Conservation (phyloP, 2,797 vertebrate species). For the Sebastes itinus region DNA sequence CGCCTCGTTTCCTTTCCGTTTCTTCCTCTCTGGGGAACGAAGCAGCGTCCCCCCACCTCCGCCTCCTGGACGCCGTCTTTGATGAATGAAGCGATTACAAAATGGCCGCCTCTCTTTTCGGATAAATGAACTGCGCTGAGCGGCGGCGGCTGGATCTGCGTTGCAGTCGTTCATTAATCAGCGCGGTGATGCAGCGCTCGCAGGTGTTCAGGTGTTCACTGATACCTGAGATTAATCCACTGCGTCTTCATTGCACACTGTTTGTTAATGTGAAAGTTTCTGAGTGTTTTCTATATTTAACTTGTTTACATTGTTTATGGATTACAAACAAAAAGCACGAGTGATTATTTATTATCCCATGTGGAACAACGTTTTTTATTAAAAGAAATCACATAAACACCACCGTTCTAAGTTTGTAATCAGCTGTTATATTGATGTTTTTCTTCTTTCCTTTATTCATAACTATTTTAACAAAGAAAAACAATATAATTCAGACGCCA, state of each 20-base stretch:
- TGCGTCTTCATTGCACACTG: slow-evolving; percentile 4
- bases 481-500: neutral
- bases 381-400: neutral
- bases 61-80: slow-evolving; percentile 47
- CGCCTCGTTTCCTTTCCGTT: slow-evolving; percentile 4
- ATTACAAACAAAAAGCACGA: neutral
- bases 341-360: too few species aligned
- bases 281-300: slow-evolving; percentile 34
- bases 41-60: slow-evolving; percentile 32
- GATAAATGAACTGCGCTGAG: slow-evolving; percentile 64
- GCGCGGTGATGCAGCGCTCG: slow-evolving; percentile 52
- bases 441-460: neutral
- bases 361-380: neutral
- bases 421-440: neutral
- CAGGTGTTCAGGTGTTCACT: slow-evolving; percentile 76
- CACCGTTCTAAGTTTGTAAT: neutral
- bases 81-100: slow-evolving; percentile 75
- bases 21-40: slow-evolving; percentile 18
- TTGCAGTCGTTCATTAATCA: slow-evolving; percentile 57
- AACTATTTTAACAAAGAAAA: neutral
- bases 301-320: neutral
- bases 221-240: slow-evolving; percentile 68
- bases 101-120: slow-evolving; percentile 56
- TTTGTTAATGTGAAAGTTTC: slow-evolving; percentile 30
- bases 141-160: slow-evolving; percentile 37